Base-by-base conservation (phyloP, 2,113 vertebrate genomes). In the Mobula hypostoma region DNA sequence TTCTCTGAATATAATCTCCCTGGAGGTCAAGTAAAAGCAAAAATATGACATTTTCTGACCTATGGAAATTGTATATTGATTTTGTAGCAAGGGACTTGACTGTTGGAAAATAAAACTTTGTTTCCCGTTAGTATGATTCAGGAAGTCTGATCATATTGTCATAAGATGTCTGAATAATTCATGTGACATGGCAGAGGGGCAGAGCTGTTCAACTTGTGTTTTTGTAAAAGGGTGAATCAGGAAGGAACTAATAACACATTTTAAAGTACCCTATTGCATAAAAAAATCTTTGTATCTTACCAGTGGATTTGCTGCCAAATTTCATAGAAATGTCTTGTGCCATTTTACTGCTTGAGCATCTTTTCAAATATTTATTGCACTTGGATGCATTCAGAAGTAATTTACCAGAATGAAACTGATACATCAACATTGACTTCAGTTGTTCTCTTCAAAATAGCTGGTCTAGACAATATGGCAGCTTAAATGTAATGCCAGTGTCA, bases 21-120 rank as follows among this genome's bases (percentile, higher is more conserved):
- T 48, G 91, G 91, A 93, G 91, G 70, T 93, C 91, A 93, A 74
- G 70, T 93, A 76, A 93, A 93, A 93, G 70, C 70, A 93, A 93
- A 66, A 93, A 74, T 74, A 24, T 14, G 24, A 40, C 48, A 48
- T 93, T 74, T 93, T 93, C 68, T 93, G 91, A 93, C 91, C 91
- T 93, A 56, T 93, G 68, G 70, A 74, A 93, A 76, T 74, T 32
- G 21, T 76, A 6, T 93, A 93, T 93, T 93, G 91, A 93, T 93
- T 93, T 93, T 93, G 68, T 24, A 76, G 91, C 91, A 56, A 93
- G 72, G 70, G 36, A 93, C 14, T 68, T 90, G 61, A 5, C 21
- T 74, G 91, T 76, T 93, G 91, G 91, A 76, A 93, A 93, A 74
- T 93, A 40, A 93, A 93, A 74, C 91, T 48, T 93, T 93, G 70